Conservation (phyloP, 2,113 vertebrate genomes). For the Tautogolabrus adspersus region DNA sequence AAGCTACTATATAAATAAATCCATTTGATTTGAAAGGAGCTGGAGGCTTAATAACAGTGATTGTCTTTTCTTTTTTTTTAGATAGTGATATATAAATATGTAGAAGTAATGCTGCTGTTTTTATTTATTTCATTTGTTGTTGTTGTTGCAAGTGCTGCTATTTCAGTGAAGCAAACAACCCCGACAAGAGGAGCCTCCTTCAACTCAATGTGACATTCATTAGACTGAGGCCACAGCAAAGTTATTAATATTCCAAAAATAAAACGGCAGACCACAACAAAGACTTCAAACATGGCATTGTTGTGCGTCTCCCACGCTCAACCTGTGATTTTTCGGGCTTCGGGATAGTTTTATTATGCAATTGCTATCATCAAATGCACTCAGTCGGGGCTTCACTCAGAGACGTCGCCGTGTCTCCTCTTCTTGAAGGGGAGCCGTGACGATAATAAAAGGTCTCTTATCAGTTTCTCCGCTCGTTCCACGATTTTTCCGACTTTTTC, state of each 20-base stretch:
- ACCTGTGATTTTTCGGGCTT: conserved; percentile 59
- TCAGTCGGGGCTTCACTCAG: conserved; percentile 47
- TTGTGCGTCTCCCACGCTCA: conserved; percentile 55
- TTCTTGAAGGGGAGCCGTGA: conserved; percentile 51
- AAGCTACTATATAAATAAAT: too few relatives aligned
- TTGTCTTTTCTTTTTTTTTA: conserved; percentile 13
- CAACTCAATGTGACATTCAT: conserved; percentile 41
- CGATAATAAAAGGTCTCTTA: conserved; percentile 60
- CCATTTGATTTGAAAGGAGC: background rate
- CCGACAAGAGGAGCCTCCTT: background rate
- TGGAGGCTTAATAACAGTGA: conserved; percentile 8
- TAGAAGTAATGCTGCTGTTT: background rate
- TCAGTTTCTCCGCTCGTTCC: conserved; percentile 27
- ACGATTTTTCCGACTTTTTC: conserved; percentile 20
- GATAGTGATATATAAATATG: background rate
- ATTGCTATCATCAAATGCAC: conserved; percentile 54
- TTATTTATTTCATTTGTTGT: background rate
- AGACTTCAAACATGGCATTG: conserved; percentile 57
- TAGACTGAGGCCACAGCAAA: conserved; percentile 40
- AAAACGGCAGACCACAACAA: conserved; percentile 50
- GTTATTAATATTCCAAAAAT: conserved; percentile 57
- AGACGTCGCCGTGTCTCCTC: conserved; percentile 60
- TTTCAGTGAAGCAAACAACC: background rate
- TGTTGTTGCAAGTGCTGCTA: background rate
- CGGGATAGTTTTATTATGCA: conserved; percentile 61